Conservation (phyloP, 2,113 vertebrate species). For the Mesembrinibis cayennensis region DNA sequence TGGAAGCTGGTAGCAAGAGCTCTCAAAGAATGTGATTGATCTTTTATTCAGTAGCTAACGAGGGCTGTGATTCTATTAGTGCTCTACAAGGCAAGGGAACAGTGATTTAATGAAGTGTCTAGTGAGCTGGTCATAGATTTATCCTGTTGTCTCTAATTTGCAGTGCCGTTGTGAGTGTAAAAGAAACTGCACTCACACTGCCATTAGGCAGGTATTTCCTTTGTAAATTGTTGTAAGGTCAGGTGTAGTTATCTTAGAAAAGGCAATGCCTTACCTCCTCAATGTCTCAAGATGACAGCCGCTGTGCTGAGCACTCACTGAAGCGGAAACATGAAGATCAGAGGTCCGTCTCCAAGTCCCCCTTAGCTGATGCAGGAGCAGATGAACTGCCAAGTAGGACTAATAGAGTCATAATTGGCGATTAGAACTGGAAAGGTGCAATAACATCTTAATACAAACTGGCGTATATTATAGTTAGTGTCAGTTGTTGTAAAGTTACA, state of each 20-base stretch:
- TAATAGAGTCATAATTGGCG: constrained; percentile 99
- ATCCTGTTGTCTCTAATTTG: constrained; percentile 84
- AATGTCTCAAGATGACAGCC: constrained; percentile 81
- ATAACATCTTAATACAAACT: constrained; percentile 83
- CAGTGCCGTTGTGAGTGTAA: constrained; percentile 68
- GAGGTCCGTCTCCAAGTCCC: constrained; percentile 84
- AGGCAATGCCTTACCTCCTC: constrained; percentile 74
- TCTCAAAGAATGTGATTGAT: constrained; percentile 90
- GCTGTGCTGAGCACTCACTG: constrained; percentile 72
- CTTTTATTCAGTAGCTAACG: constrained; percentile 94
- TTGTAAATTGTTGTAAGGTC: constrained; percentile 87
- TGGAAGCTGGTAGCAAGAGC: constrained; percentile 81
- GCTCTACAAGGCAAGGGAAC: constrained; percentile 88
- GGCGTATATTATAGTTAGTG: constrained; percentile 70
- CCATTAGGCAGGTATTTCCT: constrained; percentile 85
- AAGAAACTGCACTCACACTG: constrained; percentile 68
- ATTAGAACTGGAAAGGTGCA: constrained; percentile 87
- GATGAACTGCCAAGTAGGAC: constrained; percentile 93
- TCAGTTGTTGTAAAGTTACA: constrained; percentile 70
- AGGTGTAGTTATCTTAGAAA: constrained; percentile 80
- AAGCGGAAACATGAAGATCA: constrained; percentile 83
- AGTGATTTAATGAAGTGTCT: constrained; percentile 98
- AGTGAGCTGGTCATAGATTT: constrained; percentile 88
- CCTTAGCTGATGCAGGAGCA: constrained; percentile 83
- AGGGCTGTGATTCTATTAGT: constrained; percentile 93